Evolutionary conservation across 2,888 invertebrate genomes (phyloP).

Genomic region (Hipparchia semele): DNA sequence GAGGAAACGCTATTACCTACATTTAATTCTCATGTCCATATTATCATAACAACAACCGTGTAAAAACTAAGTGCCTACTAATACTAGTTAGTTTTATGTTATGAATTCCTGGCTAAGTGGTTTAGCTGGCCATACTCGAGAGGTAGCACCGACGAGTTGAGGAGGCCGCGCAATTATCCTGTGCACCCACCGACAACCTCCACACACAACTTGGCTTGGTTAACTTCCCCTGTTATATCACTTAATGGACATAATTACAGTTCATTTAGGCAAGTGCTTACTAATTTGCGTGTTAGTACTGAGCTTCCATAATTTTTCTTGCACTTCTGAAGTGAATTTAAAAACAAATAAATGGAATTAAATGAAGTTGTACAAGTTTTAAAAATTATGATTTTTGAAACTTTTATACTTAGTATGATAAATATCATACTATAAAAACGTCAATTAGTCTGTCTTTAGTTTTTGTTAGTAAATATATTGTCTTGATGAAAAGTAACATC

Average conservation of each 20-base stretch:
- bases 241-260: slow-evolving; percentile 51
- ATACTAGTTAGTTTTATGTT: slow-evolving; percentile 42
- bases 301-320: slow-evolving; percentile 24
- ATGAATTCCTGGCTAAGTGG: slow-evolving; percentile 51
- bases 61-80: slow-evolving; percentile 38
- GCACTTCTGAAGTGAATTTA: not conserved
- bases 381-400: too few relatives aligned
- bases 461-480: too few relatives aligned
- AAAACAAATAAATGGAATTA: not conserved
- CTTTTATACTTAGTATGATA: too few relatives aligned
- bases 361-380: not conserved
- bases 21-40: slow-evolving; percentile 7
- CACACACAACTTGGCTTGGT: slow-evolving; percentile 37
- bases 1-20: not conserved
- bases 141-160: slow-evolving; percentile 38
- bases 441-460: too few relatives aligned
- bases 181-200: slow-evolving; percentile 22
- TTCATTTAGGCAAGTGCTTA: slow-evolving; percentile 42
- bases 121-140: slow-evolving; percentile 43
- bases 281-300: slow-evolving; percentile 38
- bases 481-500: too few relatives aligned
- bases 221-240: slow-evolving; percentile 47
- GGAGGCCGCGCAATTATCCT: slow-evolving; percentile 32
- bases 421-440: too few relatives aligned
- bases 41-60: slow-evolving; percentile 18